Evolutionary conservation across 2,113 vertebrate genomes (phyloP), one percentile per base, ranked within the genome.

Genomic region (Salvelinus alpinus): DNA sequence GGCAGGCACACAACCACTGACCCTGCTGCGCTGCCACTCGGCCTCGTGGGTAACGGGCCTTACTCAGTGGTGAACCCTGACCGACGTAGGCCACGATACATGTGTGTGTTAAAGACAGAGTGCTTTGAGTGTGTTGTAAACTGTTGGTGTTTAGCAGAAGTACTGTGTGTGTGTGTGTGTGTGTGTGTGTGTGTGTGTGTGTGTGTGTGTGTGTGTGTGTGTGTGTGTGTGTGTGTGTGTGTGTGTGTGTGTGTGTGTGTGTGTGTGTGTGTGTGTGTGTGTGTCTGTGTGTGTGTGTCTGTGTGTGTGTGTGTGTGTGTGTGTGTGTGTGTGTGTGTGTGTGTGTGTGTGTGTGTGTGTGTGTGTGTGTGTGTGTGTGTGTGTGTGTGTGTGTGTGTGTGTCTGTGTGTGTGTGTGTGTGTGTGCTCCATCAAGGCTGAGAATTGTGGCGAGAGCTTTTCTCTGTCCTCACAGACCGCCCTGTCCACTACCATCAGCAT

Each of bases 401-500:
- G 64, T 57, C 48, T 54, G n/a, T 44, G 48, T 71, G 48, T 34
- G 51, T 59, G 60, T 47, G 72, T 20, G 24, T 31, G 59, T 47
- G 74, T n/a, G 67, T n/a, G n/a, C 13, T 27, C 25, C 25, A 27
- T 27, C 25, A 27, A 2, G 25, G 25, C 25, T 27, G 25, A 27
- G 67, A 47, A 47, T 38, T 64, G 73, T 80, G 81, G 82, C 13
- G 64, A 75, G 83, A 82, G 88, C 78, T 82, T 80, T 67, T 72
- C 84, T 27, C 73, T 13, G 87, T 87, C 88, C 81, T 86, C 78
- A 82, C 77, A 87, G 86, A 87, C 31, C 73, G 34, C 79, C 62
- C 87, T 90, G 89, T 84, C 92, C 70, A 0, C 74, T 86, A 64
- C 78, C 69, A 78, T 89, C 75, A 91, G 85, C 18, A 59, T 68